Conservation (phyloP, 2,113 vertebrate species). For the Mungos mungo region DNA sequence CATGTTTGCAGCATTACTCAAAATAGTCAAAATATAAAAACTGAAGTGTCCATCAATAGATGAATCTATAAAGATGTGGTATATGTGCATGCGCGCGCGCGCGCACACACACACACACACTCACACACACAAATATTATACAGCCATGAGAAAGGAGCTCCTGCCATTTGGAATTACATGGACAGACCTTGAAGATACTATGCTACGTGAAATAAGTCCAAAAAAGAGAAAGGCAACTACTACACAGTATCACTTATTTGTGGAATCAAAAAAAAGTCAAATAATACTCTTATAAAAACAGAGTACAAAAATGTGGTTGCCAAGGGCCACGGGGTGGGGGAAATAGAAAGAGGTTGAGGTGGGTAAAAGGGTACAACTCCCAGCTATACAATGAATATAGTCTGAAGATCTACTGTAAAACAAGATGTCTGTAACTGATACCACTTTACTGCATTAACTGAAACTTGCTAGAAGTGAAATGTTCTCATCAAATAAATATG, state of each 20-base stretch:
- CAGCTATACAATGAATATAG: background rate
- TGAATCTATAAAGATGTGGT: background rate
- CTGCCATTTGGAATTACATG: background rate
- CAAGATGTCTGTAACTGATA: background rate
- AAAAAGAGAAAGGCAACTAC: background rate
- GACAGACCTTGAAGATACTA: background rate
- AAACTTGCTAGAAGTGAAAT: background rate
- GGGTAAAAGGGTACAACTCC: background rate
- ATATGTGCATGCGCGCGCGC: fast-evolving
- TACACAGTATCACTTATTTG: background rate
- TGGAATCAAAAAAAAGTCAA: background rate
- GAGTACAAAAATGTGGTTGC: background rate
- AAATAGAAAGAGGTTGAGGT: background rate
- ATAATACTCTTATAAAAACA: background rate
- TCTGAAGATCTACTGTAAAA: background rate
- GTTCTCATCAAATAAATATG: background rate
- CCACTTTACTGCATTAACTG: background rate
- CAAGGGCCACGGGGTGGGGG: no score
- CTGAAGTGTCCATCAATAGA: background rate
- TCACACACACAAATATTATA: background rate
- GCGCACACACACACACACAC: background rate
- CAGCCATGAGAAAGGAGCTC: background rate
- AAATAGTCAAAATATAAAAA: background rate
- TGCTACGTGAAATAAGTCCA: background rate
- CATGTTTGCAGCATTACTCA: background rate